phyloP scores from a whole-genome alignment of 2,888 invertebrate species.

The Eupithecia exiguata region DNA sequence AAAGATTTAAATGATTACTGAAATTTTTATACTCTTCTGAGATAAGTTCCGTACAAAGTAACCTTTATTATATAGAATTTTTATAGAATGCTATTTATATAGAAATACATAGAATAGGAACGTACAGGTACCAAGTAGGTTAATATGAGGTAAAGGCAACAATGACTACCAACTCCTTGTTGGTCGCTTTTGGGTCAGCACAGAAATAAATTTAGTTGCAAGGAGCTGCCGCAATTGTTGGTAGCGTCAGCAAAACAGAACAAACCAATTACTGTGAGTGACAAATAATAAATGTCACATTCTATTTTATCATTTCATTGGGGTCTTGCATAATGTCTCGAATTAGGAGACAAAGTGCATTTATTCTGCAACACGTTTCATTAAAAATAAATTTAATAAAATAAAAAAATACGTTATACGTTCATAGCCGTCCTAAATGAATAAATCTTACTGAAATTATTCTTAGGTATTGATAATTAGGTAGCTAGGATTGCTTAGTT shows the following conservation, averaged over 20 bases:
- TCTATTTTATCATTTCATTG: neutral
- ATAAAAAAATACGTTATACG: too few species aligned
- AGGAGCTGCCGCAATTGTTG: constrained; percentile 21
- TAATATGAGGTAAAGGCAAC: constrained; percentile 11
- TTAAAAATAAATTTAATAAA: too few species aligned
- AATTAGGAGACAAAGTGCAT: too few species aligned
- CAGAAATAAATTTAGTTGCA: constrained; percentile 20
- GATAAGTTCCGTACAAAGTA: neutral
- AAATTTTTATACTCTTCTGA: neutral
- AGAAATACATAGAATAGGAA: neutral
- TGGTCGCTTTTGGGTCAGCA: constrained; percentile 26
- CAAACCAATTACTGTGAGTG: neutral
- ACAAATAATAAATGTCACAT: neutral
- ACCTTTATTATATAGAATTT: too few species aligned
- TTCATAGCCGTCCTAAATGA: too few species aligned
- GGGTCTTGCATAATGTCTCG: too few species aligned
- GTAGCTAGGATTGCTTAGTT: too few species aligned
- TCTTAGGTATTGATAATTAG: too few species aligned
- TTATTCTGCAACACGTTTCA: too few species aligned
- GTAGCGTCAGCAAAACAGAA: constrained; percentile 18
- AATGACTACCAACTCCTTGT: constrained; percentile 14
- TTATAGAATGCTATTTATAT: too few species aligned
- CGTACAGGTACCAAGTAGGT: neutral
- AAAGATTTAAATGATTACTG: neutral
- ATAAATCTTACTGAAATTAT: too few species aligned